A percentile compares a stretch with the other conserved stretches of the same genome.
phyloP scores from a whole-genome alignment of 2,888 invertebrate species.

The Oxycera nigricornis region DNA sequence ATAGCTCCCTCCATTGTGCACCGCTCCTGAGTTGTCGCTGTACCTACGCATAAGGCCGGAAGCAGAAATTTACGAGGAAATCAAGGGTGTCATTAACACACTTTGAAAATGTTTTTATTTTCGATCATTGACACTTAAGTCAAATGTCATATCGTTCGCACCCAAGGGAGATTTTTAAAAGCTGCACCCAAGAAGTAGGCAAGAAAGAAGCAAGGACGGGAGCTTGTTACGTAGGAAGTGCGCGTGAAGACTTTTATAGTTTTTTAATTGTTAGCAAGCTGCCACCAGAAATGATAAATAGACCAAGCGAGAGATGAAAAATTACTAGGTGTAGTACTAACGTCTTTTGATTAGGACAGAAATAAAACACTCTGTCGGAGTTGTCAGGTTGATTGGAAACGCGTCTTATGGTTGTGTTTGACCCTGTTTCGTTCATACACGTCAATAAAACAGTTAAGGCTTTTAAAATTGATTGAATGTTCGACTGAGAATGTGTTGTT shows the following conservation, averaged over 20 bases:
- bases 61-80: conserved; percentile 45
- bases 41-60: conserved; percentile 33
- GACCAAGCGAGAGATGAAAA: background rate
- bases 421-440: background rate
- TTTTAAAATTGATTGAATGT: background rate
- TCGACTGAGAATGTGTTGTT: too few relatives aligned
- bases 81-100: conserved; percentile 44
- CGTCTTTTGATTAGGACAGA: background rate
- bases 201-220: background rate
- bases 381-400: background rate
- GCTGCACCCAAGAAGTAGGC: background rate
- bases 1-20: background rate
- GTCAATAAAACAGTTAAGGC: background rate
- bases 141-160: conserved; percentile 33
- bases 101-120: conserved; percentile 41
- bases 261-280: conserved; percentile 30
- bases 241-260: conserved; percentile 32
- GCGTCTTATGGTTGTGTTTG: background rate
- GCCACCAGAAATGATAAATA: conserved; percentile 26
- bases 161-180: conserved; percentile 19
- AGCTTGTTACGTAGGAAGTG: conserved; percentile 14
- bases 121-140: conserved; percentile 39
- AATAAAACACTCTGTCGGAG: background rate
- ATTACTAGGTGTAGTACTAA: conserved; percentile 1
- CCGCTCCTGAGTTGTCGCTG: background rate